Base-by-base conservation (phyloP, 2,113 vertebrate genomes). In the Prunella himalayana region DNA sequence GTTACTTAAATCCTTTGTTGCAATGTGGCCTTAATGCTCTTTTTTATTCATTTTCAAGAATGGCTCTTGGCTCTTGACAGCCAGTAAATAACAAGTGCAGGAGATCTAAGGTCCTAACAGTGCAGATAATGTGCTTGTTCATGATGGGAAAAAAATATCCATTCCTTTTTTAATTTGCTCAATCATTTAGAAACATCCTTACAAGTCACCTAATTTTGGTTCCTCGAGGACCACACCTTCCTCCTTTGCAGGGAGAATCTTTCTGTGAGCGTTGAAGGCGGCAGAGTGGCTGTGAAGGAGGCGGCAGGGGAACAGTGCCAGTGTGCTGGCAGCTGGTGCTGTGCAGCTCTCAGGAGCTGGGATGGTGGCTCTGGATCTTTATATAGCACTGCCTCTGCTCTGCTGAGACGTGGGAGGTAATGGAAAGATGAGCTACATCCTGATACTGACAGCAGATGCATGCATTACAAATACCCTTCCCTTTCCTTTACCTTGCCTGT, bases 211-310 rank as follows among this genome's bases (percentile, higher is more conserved):
- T 50, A 47, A 73, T 90, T 89, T 93, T 80, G 28, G 22, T 75
- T 93, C 78, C 51, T 89, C 0, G 3, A 91, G 70, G 78, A 80
- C 19, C 24, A 57, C 50, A 45, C 84, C 69, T 71, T 91, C 73
- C 47, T 94, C 6, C n/a, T 56, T 41, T 84, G 33, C 69, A 83
- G 86, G n/a, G 37, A 50, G 85, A 57, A 71, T 8, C 60, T 84
- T 27, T 24, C 78, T 7, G 9, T 25, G 42, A 72, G 44, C 0
- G 2, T 21, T 60, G 64, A 51, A 24, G 3, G 53, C 0, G 0
- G 64, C 56, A 37, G 77, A 80, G 45, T 3, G 24, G 30, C 73
- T 76, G 70, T 0, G 24, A 51, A n/a, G 91, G 59, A 61, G 71
- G 76, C 0, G 15, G 35, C 86, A 61, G 85, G 53, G 84, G 81